phyloP scores from a whole-genome alignment of 2,888 invertebrate species.

The Amphipyra tragopoginis region DNA sequence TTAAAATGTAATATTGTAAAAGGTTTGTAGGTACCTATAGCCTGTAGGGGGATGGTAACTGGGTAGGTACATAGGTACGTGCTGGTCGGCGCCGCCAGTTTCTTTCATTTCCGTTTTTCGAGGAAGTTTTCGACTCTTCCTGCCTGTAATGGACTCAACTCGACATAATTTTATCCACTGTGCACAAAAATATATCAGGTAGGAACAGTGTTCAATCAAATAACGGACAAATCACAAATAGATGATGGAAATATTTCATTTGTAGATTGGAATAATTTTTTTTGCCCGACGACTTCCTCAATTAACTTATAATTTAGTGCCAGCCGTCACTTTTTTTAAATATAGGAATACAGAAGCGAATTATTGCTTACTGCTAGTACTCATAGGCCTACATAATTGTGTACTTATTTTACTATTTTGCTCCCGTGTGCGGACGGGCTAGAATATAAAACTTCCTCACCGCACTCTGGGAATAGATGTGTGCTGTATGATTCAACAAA shows the following conservation, averaged over 20 bases:
- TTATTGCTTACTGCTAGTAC: too few relatives aligned
- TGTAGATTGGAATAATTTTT: constrained; percentile 24
- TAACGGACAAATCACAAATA: constrained; percentile 34
- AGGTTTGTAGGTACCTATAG: constrained; percentile 21
- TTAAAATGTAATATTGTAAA: constrained; percentile 47
- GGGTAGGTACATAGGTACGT: constrained; percentile 52
- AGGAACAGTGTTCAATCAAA: constrained; percentile 46
- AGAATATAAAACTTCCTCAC: too few relatives aligned
- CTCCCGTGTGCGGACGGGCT: too few relatives aligned
- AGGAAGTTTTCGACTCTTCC: constrained; percentile 76
- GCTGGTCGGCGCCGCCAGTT: constrained; percentile 70
- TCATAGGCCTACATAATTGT: too few relatives aligned
- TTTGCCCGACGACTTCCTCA: constrained; percentile 18
- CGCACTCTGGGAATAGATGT: too few relatives aligned
- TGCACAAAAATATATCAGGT: constrained; percentile 53
- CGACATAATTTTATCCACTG: constrained; percentile 63
- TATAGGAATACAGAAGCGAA: too few relatives aligned
- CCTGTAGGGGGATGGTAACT: constrained; percentile 14
- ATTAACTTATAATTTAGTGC: constrained; percentile 21
- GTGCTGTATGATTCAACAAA: too few relatives aligned
- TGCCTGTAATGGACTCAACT: constrained; percentile 74
- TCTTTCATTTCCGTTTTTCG: constrained; percentile 78
- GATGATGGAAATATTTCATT: constrained; percentile 38
- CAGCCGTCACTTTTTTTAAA: too few relatives aligned
- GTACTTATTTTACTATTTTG: too few relatives aligned